Base-by-base conservation (phyloP, 2,888 invertebrate genomes). In the Harpagoxenus sublaevis region DNA sequence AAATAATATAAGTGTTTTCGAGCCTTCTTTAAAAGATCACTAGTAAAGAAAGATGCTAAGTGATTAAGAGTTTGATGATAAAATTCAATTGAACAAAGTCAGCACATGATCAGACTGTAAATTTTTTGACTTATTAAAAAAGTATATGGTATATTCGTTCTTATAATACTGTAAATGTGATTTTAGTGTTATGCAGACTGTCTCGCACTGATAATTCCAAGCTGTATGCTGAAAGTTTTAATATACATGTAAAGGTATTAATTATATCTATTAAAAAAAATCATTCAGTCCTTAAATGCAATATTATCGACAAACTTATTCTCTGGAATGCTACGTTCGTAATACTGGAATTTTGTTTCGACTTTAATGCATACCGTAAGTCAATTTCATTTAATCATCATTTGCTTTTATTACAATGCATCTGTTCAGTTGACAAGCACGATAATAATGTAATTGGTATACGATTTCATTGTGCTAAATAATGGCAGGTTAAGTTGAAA, bases 91-190 rank as follows among this genome's bases (percentile, higher is more conserved):
- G 85, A 91, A 92, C 85, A 89, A 89, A 77, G 73, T 85, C 83
- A 71, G 35, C 12, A 88, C 75, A 85, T 82, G 83, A 79, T 85
- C 86, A 83, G 63, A 83, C 86, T 65, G 85, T 79, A 83, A 87
- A 85, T 71, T 85, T 84, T 68, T 71, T 81, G 87, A 87, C 86
- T 84, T 88, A 88, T 86, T 85, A 89, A 89, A 89, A 88, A 83
- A 81, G 74, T 89, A 83, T 65, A 87, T 71, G 77, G 68, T 84
- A 74, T 84, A 86, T 84, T 87, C 83, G 88, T 81, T 55, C 87
- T 85, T 73, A 81, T 89, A 92, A 91, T 90, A 91, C 88, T 89
- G 90, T 84, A 89, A 92, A 92, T 89, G 88, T 68, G 75, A 78
- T 83, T 70, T 84, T 86, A 84, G 84, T 75, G 12, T 86, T 88